Conservation (phyloP, 2,113 vertebrate genomes). For the Laterallus jamaicensis region DNA sequence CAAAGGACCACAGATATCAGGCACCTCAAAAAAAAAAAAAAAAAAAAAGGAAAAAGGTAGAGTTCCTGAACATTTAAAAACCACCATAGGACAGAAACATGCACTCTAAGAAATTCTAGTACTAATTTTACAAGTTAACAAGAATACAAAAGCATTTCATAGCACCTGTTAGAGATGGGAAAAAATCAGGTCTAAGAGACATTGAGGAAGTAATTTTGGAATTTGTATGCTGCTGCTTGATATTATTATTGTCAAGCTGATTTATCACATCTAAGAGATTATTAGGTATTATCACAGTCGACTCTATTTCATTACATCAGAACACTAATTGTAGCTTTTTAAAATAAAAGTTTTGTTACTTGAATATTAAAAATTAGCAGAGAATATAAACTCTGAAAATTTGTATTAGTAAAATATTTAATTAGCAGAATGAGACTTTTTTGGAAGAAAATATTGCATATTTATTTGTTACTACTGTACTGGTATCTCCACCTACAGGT, state of each 20-base stretch:
- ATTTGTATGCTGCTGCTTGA: not conserved
- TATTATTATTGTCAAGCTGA: not conserved
- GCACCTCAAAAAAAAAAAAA: not conserved
- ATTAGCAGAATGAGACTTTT: slow-evolving; percentile 28
- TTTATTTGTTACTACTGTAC: not conserved
- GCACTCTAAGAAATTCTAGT: not conserved
- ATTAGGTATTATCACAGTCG: slow-evolving; percentile 57
- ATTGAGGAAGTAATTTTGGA: slow-evolving; percentile 3
- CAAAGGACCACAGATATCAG: not conserved
- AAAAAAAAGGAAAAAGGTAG: not conserved
- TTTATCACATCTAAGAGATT: slow-evolving; percentile 44
- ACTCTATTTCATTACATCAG: slow-evolving; percentile 58
- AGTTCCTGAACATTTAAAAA: not conserved
- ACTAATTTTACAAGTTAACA: not conserved
- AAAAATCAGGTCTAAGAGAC: not conserved
- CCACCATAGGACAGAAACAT: not conserved
- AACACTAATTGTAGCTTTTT: slow-evolving; percentile 61
- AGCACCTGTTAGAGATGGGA: not conserved
- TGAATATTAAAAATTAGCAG: slow-evolving; percentile 20
- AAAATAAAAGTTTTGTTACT: slow-evolving; percentile 49
- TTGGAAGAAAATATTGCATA: not conserved
- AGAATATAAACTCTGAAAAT: not conserved
- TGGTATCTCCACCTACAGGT: not conserved
- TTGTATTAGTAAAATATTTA: not conserved
- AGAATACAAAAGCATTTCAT: not conserved